Percentiles rank a stretch among this genome's conserved stretches.
phyloP scores from a whole-genome alignment of 2,113 vertebrate species.

The Alethe diademata region DNA sequence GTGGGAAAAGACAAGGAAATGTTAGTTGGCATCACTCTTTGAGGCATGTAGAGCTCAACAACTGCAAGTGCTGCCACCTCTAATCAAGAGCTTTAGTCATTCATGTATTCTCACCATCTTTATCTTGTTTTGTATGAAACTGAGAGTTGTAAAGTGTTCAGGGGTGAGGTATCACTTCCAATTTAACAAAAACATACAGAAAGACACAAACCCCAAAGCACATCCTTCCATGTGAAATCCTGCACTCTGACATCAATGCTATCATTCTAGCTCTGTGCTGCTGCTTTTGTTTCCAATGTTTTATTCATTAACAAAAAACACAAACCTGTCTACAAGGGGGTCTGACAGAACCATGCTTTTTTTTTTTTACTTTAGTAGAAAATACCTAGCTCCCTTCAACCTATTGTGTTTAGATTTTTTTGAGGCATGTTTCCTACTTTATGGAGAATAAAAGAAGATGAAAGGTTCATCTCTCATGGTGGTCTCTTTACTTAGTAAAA shows the following conservation, averaged over 20 bases:
- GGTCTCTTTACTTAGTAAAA: neutral
- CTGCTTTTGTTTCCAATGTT: neutral
- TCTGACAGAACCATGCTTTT: neutral
- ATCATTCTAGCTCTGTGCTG: neutral
- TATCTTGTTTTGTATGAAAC: neutral
- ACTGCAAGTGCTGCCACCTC: neutral
- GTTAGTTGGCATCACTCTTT: neutral
- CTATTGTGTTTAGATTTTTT: neutral
- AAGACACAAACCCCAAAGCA: neutral
- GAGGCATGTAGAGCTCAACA: neutral
- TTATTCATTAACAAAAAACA: neutral
- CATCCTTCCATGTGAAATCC: neutral
- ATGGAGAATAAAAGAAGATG: neutral
- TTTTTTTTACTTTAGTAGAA: neutral
- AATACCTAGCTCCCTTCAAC: neutral
- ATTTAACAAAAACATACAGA: neutral
- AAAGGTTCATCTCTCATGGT: neutral
- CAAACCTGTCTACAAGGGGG: neutral
- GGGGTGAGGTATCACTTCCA: neutral
- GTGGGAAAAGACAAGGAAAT: neutral
- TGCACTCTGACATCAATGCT: neutral
- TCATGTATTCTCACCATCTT: neutral
- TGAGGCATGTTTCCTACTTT: neutral
- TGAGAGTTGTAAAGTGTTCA: neutral
- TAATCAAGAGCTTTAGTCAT: neutral